phyloP scores from a whole-genome alignment of 1,140 invertebrate species.

The Micrasema longulum region DNA sequence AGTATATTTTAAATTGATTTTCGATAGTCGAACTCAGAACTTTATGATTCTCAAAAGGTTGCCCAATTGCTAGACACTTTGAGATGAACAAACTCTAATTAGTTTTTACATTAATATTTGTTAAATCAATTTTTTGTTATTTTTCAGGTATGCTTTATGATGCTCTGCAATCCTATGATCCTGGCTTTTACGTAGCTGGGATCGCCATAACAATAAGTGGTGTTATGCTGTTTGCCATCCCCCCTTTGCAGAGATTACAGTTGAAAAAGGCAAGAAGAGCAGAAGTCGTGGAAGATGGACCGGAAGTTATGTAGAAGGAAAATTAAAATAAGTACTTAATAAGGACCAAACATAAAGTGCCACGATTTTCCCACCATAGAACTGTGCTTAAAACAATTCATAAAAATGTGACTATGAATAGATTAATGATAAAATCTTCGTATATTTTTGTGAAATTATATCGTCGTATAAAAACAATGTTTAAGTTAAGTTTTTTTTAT shows the following conservation, averaged over 20 bases:
- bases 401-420: slow-evolving; percentile 9
- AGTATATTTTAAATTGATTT: too few relatives aligned
- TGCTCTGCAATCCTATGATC: slow-evolving; percentile 79
- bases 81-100: not conserved
- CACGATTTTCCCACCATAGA: not conserved
- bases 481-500: slow-evolving; percentile 24
- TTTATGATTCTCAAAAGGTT: too few relatives aligned
- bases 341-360: slow-evolving; percentile 19
- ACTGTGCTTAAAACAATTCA: slow-evolving; percentile 13
- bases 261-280: slow-evolving; percentile 49
- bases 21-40: too few relatives aligned
- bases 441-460: slow-evolving; percentile 27
- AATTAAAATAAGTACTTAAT: not conserved
- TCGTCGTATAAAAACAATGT: not conserved
- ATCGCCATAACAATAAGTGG: slow-evolving; percentile 87
- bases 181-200: slow-evolving; percentile 87
- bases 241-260: slow-evolving; percentile 75
- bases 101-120: slow-evolving; percentile 20
- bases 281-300: slow-evolving; percentile 25
- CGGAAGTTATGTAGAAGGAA: slow-evolving; percentile 12
- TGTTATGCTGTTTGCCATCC: slow-evolving; percentile 88
- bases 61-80: too few relatives aligned
- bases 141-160: slow-evolving; percentile 85
- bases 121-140: slow-evolving; percentile 33
- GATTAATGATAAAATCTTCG: slow-evolving; percentile 4